Conservation (phyloP, 2,888 invertebrate genomes). For the Gonocerus acuteangulatus region DNA sequence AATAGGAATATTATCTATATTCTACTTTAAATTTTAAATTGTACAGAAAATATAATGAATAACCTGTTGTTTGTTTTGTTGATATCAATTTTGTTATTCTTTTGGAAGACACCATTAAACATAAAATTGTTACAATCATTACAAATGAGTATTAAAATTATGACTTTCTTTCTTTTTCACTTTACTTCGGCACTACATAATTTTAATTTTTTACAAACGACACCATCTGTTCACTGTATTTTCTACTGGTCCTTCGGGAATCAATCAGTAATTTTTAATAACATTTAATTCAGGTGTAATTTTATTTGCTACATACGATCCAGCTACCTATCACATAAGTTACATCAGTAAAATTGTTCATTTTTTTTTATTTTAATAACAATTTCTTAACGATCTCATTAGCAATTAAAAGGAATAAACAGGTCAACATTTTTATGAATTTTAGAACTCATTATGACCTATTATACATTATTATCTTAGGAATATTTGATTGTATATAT, state of each 20-base stretch:
- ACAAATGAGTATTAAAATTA: no score
- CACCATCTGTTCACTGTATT: background rate
- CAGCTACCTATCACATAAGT: constrained; percentile 33
- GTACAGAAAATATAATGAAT: background rate
- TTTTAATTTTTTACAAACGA: no score
- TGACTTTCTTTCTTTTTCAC: no score
- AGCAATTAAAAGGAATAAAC: background rate
- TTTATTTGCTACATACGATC: constrained; percentile 7
- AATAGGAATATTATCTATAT: background rate
- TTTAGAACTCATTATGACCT: constrained; percentile 4
- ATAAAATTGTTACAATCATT: background rate
- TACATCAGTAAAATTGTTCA: constrained; percentile 29
- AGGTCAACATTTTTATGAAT: background rate
- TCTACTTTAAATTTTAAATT: background rate
- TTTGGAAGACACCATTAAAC: background rate
- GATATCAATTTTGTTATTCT: background rate
- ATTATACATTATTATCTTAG: constrained; percentile 15
- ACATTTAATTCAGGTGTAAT: background rate
- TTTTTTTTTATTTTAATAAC: constrained; percentile 17
- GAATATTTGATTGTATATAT: constrained; percentile 33
- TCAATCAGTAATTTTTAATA: background rate
- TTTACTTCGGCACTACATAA: no score
- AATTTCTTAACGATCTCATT: background rate
- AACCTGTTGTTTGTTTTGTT: background rate
- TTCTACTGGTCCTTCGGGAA: background rate